phyloP scores from a whole-genome alignment of 2,113 vertebrate species.

The Glaucidium brasilianum region DNA sequence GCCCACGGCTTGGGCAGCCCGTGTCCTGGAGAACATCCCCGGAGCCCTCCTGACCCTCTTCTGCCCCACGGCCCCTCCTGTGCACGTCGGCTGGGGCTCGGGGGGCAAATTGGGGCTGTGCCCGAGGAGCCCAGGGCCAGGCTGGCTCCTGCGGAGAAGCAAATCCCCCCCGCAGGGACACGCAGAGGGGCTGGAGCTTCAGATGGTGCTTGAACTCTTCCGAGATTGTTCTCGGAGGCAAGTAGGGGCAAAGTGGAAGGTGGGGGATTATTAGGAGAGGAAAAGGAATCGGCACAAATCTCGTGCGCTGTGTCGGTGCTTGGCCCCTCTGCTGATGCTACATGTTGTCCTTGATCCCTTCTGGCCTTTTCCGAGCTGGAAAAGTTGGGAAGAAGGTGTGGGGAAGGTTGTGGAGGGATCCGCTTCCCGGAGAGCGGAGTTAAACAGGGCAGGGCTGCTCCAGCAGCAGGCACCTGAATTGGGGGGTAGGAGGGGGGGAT shows the following conservation, averaged over 20 bases:
- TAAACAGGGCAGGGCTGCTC: fast-evolving
- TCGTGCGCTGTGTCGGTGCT: no score
- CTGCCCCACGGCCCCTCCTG: no score
- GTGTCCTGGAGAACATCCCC: no score
- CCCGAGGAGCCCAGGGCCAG: fast-evolving
- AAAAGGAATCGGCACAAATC: neutral
- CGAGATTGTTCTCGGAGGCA: no score
- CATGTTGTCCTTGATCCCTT: fast-evolving
- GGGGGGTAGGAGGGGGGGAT: fast-evolving
- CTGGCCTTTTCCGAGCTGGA: neutral
- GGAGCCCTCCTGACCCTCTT: neutral
- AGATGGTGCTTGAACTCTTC: no score
- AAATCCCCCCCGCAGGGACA: neutral
- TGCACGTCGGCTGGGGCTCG: fast-evolving
- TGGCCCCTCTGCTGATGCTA: fast-evolving
- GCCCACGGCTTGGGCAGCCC: no score
- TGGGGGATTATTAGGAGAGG: no score
- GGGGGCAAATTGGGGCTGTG: neutral
- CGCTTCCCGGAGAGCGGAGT: fast-evolving
- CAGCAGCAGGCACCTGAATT: fast-evolving
- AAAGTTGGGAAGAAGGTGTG: fast-evolving
- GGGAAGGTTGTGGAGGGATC: fast-evolving
- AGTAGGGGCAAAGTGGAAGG: no score
- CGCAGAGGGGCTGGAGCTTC: neutral
- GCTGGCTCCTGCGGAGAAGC: neutral